Evolutionary conservation across 2,888 invertebrate genomes (phyloP).

Genomic region (Epistrophella euchroma): DNA sequence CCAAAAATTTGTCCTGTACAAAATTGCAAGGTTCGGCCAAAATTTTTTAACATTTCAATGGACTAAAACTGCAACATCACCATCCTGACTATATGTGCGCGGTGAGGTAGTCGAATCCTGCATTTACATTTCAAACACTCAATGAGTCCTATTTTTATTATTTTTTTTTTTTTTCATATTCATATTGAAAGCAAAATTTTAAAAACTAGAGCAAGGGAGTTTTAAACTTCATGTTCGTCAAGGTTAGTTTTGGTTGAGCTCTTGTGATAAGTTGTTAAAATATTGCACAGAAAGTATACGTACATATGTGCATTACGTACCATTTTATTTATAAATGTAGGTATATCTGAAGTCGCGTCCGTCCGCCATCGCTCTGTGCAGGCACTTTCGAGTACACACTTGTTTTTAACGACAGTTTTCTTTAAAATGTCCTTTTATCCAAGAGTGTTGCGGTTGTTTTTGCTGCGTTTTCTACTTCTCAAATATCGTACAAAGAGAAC

Average conservation of each 20-base stretch:
- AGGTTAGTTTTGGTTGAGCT: constrained; percentile 14
- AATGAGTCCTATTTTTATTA: background rate
- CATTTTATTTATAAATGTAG: background rate
- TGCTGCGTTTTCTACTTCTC: constrained; percentile 18
- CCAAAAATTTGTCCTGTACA: too few relatives aligned
- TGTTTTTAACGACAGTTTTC: constrained; percentile 40
- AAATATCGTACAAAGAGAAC: background rate
- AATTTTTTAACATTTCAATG: too few relatives aligned
- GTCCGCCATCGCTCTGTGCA: background rate
- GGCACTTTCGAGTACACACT: constrained; percentile 1
- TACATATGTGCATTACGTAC: too few relatives aligned
- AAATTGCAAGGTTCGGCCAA: too few relatives aligned
- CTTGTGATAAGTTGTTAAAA: background rate
- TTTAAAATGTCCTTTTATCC: constrained; percentile 38
- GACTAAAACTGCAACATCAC: background rate
- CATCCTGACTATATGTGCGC: background rate
- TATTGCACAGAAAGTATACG: background rate
- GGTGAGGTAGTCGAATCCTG: background rate
- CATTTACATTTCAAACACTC: constrained; percentile 21
- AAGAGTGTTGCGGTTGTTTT: constrained; percentile 46
- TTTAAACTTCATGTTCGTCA: constrained; percentile 22
- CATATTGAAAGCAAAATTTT: constrained; percentile 4
- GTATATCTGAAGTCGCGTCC: background rate
- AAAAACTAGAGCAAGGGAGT: constrained; percentile 23
- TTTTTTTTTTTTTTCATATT: constrained; percentile 1